These are phyloP conservation scores for Nephrotoma guestfalica DNA, from an alignment of 2,888 invertebrate species.

Conservation along the genomic window DNA sequence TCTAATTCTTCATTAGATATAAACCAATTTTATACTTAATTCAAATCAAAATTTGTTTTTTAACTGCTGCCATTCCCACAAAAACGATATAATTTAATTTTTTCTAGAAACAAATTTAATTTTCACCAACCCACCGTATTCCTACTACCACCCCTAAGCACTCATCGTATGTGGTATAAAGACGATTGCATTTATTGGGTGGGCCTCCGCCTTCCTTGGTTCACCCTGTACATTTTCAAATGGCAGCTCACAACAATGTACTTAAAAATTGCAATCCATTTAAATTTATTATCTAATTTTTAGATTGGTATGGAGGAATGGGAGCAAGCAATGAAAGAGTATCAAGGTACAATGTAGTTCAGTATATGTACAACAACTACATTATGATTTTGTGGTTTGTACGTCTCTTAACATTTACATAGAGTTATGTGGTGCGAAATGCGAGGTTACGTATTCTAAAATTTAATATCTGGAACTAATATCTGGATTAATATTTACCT, in stretches of 20 bases:
- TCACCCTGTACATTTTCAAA: not conserved
- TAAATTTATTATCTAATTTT: not conserved
- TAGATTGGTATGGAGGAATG: not conserved
- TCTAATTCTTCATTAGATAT: too few species aligned
- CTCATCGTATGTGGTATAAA: not conserved
- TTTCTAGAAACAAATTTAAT: too few species aligned
- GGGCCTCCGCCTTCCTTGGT: too few species aligned
- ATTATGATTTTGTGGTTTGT: not conserved
- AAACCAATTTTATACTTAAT: too few species aligned
- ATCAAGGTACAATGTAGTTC: not conserved
- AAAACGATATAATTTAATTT: too few species aligned
- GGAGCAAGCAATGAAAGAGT: too few species aligned
- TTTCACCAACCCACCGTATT: too few species aligned
- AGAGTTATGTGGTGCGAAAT: not conserved
- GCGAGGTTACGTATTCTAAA: not conserved
- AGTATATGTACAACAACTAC: not conserved
- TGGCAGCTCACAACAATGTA: not conserved
- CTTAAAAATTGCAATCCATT: not conserved
- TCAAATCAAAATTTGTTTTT: too few species aligned
- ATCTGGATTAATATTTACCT: conserved; percentile 37
- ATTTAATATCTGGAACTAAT: not conserved
- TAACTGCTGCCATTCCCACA: too few species aligned
- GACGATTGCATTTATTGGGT: not conserved
- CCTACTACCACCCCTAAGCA: too few species aligned
- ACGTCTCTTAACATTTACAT: not conserved